phyloP scores from a whole-genome alignment of 2,113 vertebrate species.

The Podocnemis expansa region DNA sequence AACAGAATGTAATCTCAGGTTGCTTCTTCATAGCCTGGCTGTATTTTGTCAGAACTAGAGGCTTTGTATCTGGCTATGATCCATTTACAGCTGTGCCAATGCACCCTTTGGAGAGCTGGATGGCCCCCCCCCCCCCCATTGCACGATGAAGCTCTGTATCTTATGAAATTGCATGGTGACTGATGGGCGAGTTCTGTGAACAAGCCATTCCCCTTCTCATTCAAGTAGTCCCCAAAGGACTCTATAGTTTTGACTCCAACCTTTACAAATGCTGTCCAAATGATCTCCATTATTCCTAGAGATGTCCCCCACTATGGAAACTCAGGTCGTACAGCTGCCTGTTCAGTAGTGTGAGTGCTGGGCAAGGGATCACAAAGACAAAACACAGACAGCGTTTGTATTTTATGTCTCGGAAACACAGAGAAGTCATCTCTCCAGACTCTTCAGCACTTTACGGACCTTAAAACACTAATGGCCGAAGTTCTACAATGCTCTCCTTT shows the following conservation, averaged over 20 bases:
- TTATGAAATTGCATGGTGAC: background rate
- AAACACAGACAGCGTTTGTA: background rate
- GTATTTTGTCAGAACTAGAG: background rate
- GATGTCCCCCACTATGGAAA: background rate
- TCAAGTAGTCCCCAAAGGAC: background rate
- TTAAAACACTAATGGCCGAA: background rate
- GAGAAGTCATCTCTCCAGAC: background rate
- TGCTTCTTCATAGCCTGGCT: background rate
- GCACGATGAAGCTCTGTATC: background rate
- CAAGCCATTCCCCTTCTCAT: background rate
- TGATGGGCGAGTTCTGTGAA: background rate
- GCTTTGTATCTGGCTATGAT: background rate
- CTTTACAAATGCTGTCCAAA: background rate
- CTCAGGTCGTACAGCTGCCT: background rate
- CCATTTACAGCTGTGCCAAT: background rate
- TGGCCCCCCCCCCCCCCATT: background rate
- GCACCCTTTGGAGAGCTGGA: background rate
- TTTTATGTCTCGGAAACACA: background rate
- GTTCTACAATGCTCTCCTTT: background rate
- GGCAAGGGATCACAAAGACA: background rate
- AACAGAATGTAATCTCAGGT: no score
- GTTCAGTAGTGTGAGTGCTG: background rate
- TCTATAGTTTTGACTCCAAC: background rate
- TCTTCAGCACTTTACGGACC: background rate
- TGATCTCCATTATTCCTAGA: background rate